Evolutionary conservation across 2,888 invertebrate species (phyloP).

Genomic region (Eumacrocentrus americanus): DNA sequence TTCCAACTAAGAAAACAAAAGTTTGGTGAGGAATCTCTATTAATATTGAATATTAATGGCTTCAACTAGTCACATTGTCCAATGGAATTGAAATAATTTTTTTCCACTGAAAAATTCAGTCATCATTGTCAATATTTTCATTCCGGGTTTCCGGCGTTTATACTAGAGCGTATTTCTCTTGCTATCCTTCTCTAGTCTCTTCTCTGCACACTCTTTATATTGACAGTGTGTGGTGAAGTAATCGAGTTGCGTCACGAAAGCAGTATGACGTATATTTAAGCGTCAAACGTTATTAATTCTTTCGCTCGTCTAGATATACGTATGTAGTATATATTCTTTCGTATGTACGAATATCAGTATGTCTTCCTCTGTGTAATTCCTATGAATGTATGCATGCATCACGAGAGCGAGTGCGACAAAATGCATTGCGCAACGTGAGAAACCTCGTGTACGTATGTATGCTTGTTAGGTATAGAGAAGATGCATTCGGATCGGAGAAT

Average conservation of each 20-base stretch:
- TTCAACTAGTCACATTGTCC: background rate
- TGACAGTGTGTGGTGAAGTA: background rate
- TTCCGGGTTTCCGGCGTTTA: background rate
- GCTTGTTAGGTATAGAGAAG: background rate
- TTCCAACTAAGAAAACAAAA: background rate
- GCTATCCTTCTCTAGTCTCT: too few species aligned
- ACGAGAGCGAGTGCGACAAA: background rate
- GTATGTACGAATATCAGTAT: background rate
- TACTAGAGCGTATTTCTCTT: too few species aligned
- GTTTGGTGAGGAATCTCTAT: background rate
- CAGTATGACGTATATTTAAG: background rate
- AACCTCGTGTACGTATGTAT: background rate
- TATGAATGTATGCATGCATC: background rate
- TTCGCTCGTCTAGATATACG: too few species aligned
- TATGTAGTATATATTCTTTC: too few species aligned
- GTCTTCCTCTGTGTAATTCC: background rate
- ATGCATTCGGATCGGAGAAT: background rate
- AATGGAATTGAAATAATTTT: background rate
- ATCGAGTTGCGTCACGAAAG: background rate
- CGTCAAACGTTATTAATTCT: background rate
- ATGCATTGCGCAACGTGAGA: background rate
- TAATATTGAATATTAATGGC: too few species aligned
- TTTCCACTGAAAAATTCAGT: background rate
- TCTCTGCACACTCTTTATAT: background rate
- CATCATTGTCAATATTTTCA: background rate